Conservation (phyloP, 2,113 vertebrate species). For the Cyprinodon brontotheroides region DNA sequence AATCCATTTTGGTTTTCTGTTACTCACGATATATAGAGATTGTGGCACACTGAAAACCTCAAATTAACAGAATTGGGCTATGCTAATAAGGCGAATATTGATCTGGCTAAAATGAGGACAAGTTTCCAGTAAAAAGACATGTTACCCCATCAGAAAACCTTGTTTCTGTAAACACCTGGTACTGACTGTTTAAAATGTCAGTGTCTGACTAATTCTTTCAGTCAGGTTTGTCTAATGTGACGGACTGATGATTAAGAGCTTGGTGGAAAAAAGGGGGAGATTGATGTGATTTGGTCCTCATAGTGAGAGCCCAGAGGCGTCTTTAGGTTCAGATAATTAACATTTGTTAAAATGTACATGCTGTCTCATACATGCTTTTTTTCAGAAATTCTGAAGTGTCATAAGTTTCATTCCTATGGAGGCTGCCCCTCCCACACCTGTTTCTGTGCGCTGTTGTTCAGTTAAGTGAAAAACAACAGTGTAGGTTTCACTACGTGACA, state of each 20-base stretch:
- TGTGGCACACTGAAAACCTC: background rate
- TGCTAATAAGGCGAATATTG: constrained; percentile 9
- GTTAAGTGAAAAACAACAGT: too few species aligned
- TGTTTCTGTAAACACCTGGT: constrained; percentile 5
- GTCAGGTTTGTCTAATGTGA: background rate
- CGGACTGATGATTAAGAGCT: background rate
- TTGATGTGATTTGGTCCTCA: background rate
- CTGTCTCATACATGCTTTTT: too few species aligned
- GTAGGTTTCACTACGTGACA: background rate
- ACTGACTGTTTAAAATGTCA: constrained; percentile 44
- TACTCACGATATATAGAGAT: background rate
- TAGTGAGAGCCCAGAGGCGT: constrained; percentile 9
- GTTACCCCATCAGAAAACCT: constrained; percentile 26
- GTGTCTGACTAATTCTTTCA: constrained; percentile 17
- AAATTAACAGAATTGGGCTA: background rate
- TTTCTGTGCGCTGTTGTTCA: background rate
- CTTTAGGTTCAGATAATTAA: background rate
- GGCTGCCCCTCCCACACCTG: background rate
- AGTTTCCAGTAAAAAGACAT: constrained; percentile 19
- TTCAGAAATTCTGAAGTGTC: background rate
- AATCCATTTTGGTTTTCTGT: background rate
- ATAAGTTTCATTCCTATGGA: background rate
- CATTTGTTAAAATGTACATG: too few species aligned
- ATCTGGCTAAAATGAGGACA: background rate
- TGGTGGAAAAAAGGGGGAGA: constrained; percentile 24